Conservation (phyloP, 2,797 vertebrate species). For the Enteromius argenteus region DNA sequence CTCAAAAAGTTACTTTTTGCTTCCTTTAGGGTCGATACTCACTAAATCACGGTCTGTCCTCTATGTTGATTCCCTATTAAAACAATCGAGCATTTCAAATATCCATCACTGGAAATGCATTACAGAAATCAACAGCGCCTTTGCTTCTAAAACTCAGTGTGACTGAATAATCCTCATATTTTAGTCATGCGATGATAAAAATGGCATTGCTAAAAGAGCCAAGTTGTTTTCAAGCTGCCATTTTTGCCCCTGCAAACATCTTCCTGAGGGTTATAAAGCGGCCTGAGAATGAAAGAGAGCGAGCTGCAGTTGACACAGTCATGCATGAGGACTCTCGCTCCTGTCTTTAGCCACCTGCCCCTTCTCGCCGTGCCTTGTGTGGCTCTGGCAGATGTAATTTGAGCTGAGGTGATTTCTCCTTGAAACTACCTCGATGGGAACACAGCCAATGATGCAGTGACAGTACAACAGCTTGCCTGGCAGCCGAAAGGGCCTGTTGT, state of each 20-base stretch:
- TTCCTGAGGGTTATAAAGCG: slow-evolving; percentile 46
- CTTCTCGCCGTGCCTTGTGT: slow-evolving; percentile 14
- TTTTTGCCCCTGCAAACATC: slow-evolving; percentile 43
- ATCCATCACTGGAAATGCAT: slow-evolving; percentile 5
- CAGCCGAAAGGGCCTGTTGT: slow-evolving; percentile 26
- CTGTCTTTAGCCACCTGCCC: slow-evolving; percentile 44
- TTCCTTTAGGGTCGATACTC: background rate
- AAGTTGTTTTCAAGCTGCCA: slow-evolving; percentile 27
- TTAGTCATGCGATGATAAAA: slow-evolving; percentile 23
- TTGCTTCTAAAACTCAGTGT: background rate
- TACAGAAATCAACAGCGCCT: background rate
- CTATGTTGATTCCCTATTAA: slow-evolving; percentile 1
- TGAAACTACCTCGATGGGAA: slow-evolving; percentile 46
- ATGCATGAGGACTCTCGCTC: slow-evolving; percentile 40
- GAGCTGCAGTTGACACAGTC: slow-evolving; percentile 15
- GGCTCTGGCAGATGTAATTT: slow-evolving; percentile 45
- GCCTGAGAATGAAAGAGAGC: slow-evolving; percentile 32
- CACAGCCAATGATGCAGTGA: slow-evolving; percentile 39
- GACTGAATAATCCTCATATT: background rate
- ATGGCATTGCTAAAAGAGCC: slow-evolving; percentile 11
- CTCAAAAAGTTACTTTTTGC: background rate
- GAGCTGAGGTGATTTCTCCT: slow-evolving; percentile 47
- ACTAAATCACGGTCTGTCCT: background rate
- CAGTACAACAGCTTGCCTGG: slow-evolving; percentile 47
- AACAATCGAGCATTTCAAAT: slow-evolving; percentile 10